phyloP scores from a whole-genome alignment of 1,140 invertebrate species.

The Drosophila mauritiana region DNA sequence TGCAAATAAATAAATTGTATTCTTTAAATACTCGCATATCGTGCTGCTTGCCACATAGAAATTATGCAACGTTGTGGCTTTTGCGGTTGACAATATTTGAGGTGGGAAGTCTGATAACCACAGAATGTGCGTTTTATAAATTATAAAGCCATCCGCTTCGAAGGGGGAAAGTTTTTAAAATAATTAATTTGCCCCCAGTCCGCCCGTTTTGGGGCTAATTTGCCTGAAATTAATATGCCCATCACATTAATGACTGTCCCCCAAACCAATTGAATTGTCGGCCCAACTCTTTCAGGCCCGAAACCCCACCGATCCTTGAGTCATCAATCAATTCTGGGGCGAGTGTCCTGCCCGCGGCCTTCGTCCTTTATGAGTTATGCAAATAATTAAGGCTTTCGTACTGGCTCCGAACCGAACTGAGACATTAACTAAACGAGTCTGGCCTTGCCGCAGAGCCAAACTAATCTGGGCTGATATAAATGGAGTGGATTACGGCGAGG shows the following conservation, averaged over 20 bases:
- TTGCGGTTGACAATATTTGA: conserved; percentile 38
- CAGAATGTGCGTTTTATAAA: conserved; percentile 22
- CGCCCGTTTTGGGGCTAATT: conserved; percentile 27
- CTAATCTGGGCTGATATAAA: conserved; percentile 32
- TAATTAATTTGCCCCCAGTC: conserved; percentile 34
- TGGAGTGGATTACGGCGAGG: conserved; percentile 29
- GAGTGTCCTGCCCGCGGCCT: conserved; percentile 26
- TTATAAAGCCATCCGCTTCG: conserved; percentile 18
- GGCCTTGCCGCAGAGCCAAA: conserved; percentile 16
- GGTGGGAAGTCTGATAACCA: conserved; percentile 26
- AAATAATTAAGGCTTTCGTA: conserved; percentile 51
- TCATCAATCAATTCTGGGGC: conserved; percentile 46
- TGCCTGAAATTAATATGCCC: conserved; percentile 51
- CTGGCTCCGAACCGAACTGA: background rate
- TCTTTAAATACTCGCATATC: conserved; percentile 19
- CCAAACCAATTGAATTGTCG: conserved; percentile 42
- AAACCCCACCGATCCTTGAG: conserved; percentile 4
- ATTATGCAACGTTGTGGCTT: conserved; percentile 32
- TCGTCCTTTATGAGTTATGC: conserved; percentile 52
- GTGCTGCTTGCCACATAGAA: conserved; percentile 16
- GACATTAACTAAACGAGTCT: conserved; percentile 52
- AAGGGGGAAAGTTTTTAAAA: conserved; percentile 25
- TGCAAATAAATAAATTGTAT: conserved; percentile 24
- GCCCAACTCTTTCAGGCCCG: conserved; percentile 23
- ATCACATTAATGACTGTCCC: conserved; percentile 48